Conservation (phyloP, 1,140 invertebrate genomes). For the Drosophila asahinai region DNA sequence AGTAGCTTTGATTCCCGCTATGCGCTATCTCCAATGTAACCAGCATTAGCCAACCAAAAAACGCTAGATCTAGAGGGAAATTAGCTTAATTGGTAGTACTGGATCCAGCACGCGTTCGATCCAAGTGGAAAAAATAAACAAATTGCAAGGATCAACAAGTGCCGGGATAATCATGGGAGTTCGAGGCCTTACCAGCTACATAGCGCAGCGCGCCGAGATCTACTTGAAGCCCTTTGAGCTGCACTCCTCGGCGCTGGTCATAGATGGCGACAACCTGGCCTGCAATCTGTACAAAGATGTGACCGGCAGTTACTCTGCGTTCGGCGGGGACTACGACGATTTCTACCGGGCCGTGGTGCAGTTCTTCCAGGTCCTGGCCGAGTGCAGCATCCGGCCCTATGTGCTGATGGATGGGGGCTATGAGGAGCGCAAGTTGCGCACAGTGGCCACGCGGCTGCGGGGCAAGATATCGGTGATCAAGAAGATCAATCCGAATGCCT, state of each 20-base stretch:
- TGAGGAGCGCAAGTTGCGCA: conserved; percentile 91
- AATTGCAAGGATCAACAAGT: conserved; percentile 14
- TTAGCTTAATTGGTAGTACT: conserved; percentile 5
- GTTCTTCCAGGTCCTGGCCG: conserved; percentile 90
- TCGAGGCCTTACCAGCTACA: conserved; percentile 92
- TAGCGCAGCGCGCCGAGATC: conserved; percentile 88
- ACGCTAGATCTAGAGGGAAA: no score
- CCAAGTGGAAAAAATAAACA: conserved; percentile 47
- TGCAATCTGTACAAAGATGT: conserved; percentile 89
- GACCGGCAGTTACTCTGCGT: conserved; percentile 89
- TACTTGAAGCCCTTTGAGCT: conserved; percentile 89
- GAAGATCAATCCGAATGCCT: conserved; percentile 85
- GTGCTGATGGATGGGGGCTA: conserved; percentile 94
- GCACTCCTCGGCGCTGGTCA: conserved; percentile 90
- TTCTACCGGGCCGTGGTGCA: conserved; percentile 87
- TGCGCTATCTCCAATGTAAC: no score
- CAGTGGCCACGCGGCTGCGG: conserved; percentile 88
- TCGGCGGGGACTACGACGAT: conserved; percentile 95
- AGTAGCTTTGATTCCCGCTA: no score
- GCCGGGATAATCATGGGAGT: conserved; percentile 89
- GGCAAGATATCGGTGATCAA: conserved; percentile 88
- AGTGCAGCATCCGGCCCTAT: conserved; percentile 90
- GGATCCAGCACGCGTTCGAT: conserved; percentile 42
- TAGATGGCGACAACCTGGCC: conserved; percentile 93
- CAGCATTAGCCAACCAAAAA: no score